Base-by-base conservation (phyloP, 1,140 invertebrate species). In the Drosophila lowei region DNA sequence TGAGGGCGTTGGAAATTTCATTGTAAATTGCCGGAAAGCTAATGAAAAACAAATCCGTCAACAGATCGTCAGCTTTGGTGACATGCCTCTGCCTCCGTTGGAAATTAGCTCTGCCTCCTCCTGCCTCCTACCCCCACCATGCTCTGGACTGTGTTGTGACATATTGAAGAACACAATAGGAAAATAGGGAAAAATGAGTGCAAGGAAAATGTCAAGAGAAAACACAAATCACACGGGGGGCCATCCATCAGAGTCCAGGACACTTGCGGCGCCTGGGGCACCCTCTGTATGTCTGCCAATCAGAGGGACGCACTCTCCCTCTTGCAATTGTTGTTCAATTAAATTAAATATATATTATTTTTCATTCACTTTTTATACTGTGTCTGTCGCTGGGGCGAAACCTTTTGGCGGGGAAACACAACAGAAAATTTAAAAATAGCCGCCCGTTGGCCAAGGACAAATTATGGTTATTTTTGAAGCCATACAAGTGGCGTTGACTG, bases 401-500 rank as follows among this genome's bases (percentile, higher is more conserved):
- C 34, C 16, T 42, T 65, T 58, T 55, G 42, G 25, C 16, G 44
- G 53, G 28, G 23, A 30, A 28, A 30, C 41, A 47, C 23, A 59
- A 58, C 49, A 66, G 59, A 50, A 48, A 48, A 42, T 76, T 64
- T 86, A 71, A 80, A 85, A 81, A 85, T 75, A 81, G 73, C 52
- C 65, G 44, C 54, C 46, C 57, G 56, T 65, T 64, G 30, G 68
- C 47, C 81, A 81, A 78, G 83, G 77, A 78, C 83, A 88, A 75
- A 68, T 88, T 86, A 88, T 86, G 78, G 73, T 86, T 86, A 86
- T 80, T 86, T 85, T 67, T 72, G 81, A 86, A 86, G 78, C 81
- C 81, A 53, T 86, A 86, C 55, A 68, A 86, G 42, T 49, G 61
- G 23, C 57, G 23, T 61, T 55, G 46, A 59, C 48, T 54, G 79